Conservation (phyloP, 1,140 invertebrate species). For the Zaprionus africanus region DNA sequence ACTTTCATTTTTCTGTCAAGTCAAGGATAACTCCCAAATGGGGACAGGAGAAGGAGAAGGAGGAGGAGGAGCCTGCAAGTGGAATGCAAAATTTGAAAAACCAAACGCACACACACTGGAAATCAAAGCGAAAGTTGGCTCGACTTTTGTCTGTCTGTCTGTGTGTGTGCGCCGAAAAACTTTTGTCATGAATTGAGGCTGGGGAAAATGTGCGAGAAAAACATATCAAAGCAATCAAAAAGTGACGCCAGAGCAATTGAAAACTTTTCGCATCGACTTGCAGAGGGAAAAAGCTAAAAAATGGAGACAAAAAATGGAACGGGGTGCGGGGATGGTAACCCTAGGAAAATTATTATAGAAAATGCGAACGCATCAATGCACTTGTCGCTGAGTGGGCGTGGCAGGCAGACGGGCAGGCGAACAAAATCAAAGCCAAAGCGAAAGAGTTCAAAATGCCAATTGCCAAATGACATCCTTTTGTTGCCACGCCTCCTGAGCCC, state of each 20-base stretch:
- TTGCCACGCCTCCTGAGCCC: background rate
- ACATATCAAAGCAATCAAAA: slow-evolving; percentile 83
- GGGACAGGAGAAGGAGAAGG: background rate
- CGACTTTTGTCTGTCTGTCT: slow-evolving; percentile 61
- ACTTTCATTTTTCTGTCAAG: slow-evolving; percentile 83
- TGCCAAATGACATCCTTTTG: slow-evolving; percentile 50
- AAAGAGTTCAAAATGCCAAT: slow-evolving; percentile 64
- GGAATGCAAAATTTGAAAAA: slow-evolving; percentile 56
- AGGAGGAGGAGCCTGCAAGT: slow-evolving; percentile 1
- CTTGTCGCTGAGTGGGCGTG: slow-evolving; percentile 24
- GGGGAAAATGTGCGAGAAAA: slow-evolving; percentile 82
- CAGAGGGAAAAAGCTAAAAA: slow-evolving; percentile 23
- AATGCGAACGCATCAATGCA: slow-evolving; percentile 76
- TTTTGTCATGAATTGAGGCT: slow-evolving; percentile 82
- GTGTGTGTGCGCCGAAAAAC: slow-evolving; percentile 62
- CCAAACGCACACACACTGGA: slow-evolving; percentile 30
- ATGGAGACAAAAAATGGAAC: slow-evolving; percentile 27
- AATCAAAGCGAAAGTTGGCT: slow-evolving; percentile 82
- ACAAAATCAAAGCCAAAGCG: slow-evolving; percentile 25
- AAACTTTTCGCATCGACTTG: slow-evolving; percentile 76
- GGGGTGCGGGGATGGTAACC: background rate
- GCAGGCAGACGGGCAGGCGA: slow-evolving; percentile 2
- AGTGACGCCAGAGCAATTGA: slow-evolving; percentile 84
- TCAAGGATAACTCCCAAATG: slow-evolving; percentile 65
- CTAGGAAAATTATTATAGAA: slow-evolving; percentile 53